Percentiles rank a stretch among this genome's conserved stretches.
These are phyloP conservation scores for Geotrypetes seraphini DNA, from an alignment of 2,797 vertebrate species.

Conservation along the genomic window DNA sequence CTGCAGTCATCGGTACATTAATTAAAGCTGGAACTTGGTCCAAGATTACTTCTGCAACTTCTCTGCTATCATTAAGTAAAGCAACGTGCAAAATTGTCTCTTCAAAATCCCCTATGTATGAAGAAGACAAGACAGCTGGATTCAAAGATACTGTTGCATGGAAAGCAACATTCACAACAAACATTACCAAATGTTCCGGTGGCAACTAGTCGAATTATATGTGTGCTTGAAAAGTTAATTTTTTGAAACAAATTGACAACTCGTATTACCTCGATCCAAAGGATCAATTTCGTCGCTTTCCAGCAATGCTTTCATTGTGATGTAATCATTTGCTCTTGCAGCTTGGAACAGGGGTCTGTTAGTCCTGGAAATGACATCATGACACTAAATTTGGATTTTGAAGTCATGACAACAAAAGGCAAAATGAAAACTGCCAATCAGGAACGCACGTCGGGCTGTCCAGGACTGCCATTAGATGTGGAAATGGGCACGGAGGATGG, in stretches of 20 bases:
- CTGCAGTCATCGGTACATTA: slow-evolving; percentile 1
- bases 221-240: too few relatives aligned
- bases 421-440: too few relatives aligned
- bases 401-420: too few relatives aligned
- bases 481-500: too few relatives aligned
- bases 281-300: slow-evolving; percentile 11
- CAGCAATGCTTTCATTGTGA: slow-evolving; percentile 3
- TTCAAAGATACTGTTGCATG: too few relatives aligned
- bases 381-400: too few relatives aligned
- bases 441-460: too few relatives aligned
- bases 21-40: slow-evolving; percentile 10
- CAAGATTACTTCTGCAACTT: slow-evolving; percentile 9
- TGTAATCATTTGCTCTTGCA: slow-evolving; percentile 14
- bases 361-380: neutral
- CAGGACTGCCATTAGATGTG: too few relatives aligned
- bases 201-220: too few relatives aligned
- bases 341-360: slow-evolving; percentile 13
- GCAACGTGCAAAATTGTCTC: slow-evolving; percentile 8
- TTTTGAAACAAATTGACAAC: too few relatives aligned
- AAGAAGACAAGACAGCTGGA: neutral
- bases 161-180: too few relatives aligned
- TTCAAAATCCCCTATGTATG: slow-evolving; percentile 2
- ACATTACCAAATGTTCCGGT: too few relatives aligned
- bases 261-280: slow-evolving; percentile 7
- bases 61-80: neutral